Evolutionary conservation across 2,888 invertebrate genomes (phyloP), one percentile per base, ranked within the genome.

Genomic region (Tinea semifulvella): DNA sequence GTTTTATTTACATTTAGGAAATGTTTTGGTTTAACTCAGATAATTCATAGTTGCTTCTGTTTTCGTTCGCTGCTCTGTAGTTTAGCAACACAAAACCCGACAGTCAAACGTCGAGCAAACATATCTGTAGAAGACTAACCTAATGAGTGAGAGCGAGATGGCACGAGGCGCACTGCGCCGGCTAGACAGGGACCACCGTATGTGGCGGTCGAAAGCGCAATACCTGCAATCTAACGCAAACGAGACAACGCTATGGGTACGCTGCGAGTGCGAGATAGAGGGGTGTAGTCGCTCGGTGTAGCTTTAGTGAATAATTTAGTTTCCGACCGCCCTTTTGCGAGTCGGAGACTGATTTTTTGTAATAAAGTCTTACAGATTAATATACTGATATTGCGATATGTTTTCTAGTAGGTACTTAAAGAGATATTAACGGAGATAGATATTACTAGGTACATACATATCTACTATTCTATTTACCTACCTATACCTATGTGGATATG

Each of bases 181-280:
- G 43, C 7, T 44, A 43, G 57, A 74, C 38, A 44, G 67, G 56
- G 70, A 66, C 60, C 47, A 70, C 63, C 50, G 46, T 68, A 69
- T 64, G 61, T 59, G 76, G 75, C 77, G 67, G 73, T 48, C 71
- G 72, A 77, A 80, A 76, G 79, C 76, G 77, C 79, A 79, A 73
- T 66, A 63, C 59, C 60, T 58, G 56, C 63, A 51, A 63, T 66
- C 63, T 56, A 63, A 53, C 19, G 45, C 36, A 50, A 58, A 13
- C 16, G 62, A 62, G 61, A 75, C 42, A 50, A 53, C 11, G 25
- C 40, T 56, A 67, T 51, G 22, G 1, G 26, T 3, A 2, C 0
- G 0, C 0, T 0, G 0, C 47, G 43, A 2, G 60, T 19, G 46
- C 25, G 56, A 74, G 43, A 26, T 66, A 60, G 70, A 65, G 19